These are phyloP conservation scores for Xenops minutus DNA, from an alignment of 2,797 vertebrate genomes.

Conservation along the genomic window DNA sequence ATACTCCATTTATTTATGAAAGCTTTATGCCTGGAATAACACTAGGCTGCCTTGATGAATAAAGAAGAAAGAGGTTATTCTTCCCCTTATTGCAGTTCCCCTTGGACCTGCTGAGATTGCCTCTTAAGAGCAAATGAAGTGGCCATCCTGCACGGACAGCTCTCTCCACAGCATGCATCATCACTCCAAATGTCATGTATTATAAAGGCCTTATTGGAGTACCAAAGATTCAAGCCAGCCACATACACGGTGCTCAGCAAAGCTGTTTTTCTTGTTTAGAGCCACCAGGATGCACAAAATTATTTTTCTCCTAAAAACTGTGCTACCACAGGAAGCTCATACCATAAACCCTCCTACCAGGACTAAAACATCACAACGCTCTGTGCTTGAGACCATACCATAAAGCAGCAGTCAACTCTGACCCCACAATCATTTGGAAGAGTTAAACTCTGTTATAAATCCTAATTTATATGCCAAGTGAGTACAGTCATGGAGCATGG, in stretches of 20 bases:
- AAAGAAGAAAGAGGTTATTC: neutral
- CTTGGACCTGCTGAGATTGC: neutral
- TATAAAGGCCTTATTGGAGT: neutral
- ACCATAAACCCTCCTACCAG: neutral
- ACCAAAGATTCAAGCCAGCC: neutral
- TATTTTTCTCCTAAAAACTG: neutral
- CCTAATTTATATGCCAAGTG: constrained; percentile 52
- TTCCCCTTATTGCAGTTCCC: neutral
- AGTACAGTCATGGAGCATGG: neutral
- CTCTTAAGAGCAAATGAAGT: neutral
- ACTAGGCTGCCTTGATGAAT: neutral
- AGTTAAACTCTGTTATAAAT: constrained; percentile 46
- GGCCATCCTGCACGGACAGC: neutral
- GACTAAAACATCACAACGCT: constrained; percentile 8
- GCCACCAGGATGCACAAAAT: neutral
- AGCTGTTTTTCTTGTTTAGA: neutral
- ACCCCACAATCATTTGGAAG: constrained; percentile 6
- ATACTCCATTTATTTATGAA: neutral
- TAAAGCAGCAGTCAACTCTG: constrained; percentile 44
- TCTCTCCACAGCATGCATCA: neutral
- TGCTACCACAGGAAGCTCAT: neutral
- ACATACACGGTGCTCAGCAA: neutral
- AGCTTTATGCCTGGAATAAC: neutral
- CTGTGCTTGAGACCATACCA: neutral
- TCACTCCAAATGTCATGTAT: neutral